A percentile compares a stretch with the other conserved stretches of the same genome.
Conservation (phyloP, 2,888 invertebrate genomes). For the Dysmachus trigonus region DNA sequence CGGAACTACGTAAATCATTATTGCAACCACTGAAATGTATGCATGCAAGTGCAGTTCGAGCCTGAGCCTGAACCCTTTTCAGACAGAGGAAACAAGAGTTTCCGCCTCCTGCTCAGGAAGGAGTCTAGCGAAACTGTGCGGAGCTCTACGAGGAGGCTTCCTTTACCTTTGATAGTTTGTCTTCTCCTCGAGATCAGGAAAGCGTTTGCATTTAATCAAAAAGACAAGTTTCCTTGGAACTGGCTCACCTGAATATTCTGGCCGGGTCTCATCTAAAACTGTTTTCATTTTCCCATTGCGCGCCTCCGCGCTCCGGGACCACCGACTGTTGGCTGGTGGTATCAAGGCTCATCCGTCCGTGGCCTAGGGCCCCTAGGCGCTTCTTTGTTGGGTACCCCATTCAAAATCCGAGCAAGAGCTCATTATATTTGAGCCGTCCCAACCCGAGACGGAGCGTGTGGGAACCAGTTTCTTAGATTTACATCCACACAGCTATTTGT, state of each 20-base stretch:
- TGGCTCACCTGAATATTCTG: conserved; percentile 22
- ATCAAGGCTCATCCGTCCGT: neutral
- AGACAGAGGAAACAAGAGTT: neutral
- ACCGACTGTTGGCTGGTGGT: neutral
- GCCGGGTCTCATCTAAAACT: neutral
- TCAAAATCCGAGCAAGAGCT: conserved; percentile 11
- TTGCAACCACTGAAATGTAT: neutral
- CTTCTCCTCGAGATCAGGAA: neutral
- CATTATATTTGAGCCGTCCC: neutral
- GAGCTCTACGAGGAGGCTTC: neutral
- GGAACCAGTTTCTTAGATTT: conserved; percentile 17
- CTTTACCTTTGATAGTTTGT: conserved; percentile 17
- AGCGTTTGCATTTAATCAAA: conserved; percentile 18
- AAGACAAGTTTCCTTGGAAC: conserved; percentile 17
- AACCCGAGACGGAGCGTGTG: neutral
- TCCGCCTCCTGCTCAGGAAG: neutral
- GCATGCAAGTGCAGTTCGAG: neutral
- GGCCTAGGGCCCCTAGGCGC: neutral
- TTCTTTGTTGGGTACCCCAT: neutral
- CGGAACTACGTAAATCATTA: neutral
- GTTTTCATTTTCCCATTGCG: neutral
- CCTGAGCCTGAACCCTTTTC: neutral
- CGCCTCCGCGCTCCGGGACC: neutral
- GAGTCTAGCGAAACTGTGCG: neutral
- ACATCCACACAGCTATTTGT: neutral